Evolutionary conservation across 2,888 invertebrate genomes (phyloP).

Genomic region (Epiblema foenella): DNA sequence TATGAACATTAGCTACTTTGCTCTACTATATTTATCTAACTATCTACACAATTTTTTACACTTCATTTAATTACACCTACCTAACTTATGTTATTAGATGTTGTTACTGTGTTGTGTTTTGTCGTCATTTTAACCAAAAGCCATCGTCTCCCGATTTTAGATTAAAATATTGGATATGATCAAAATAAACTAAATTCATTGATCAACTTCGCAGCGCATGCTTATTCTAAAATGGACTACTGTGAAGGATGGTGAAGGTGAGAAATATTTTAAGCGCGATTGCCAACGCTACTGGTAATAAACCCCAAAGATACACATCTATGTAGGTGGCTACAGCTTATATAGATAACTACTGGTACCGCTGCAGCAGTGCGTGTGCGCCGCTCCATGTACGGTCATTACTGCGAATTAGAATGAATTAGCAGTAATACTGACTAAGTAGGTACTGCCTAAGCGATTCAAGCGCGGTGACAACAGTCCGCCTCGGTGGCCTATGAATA

Average conservation of each 20-base stretch:
- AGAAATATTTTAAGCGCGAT: constrained; percentile 3
- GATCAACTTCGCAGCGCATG: background rate
- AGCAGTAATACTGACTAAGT: constrained; percentile 50
- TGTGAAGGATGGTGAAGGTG: background rate
- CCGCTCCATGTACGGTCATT: constrained; percentile 60
- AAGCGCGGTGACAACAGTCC: constrained; percentile 76
- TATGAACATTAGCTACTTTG: background rate
- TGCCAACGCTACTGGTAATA: background rate
- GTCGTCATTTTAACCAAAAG: no score
- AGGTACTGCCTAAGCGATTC: constrained; percentile 66
- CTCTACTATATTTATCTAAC: background rate
- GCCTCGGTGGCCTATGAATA: constrained; percentile 76
- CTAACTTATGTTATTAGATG: no score
- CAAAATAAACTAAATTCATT: background rate
- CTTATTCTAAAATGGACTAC: background rate
- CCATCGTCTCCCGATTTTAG: no score
- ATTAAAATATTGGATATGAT: background rate
- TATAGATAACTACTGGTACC: constrained; percentile 2
- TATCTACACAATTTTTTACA: background rate
- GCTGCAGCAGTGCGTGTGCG: constrained; percentile 19
- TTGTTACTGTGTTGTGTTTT: no score
- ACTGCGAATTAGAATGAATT: constrained; percentile 78
- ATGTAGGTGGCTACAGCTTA: constrained; percentile 13
- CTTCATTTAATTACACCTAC: no score
- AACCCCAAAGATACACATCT: background rate